Evolutionary conservation across 2,797 vertebrate species (phyloP).

Genomic region (Cyprinella venusta): DNA sequence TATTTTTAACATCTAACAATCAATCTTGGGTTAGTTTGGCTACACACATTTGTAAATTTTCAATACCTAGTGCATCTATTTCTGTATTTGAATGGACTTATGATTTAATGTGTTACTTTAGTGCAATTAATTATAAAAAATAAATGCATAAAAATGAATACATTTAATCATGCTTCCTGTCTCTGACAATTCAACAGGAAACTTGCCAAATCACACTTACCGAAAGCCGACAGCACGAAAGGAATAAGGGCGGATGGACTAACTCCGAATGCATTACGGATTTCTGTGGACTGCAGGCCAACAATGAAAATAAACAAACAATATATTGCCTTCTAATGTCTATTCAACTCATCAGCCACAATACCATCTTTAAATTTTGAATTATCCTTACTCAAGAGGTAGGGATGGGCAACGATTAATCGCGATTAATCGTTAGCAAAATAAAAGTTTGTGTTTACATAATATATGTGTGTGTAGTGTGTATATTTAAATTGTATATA

Average conservation of each 20-base stretch:
- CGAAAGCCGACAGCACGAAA: neutral
- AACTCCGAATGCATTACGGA: neutral
- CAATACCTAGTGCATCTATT: neutral
- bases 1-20: conserved; percentile 15
- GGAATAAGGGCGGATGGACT: neutral
- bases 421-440: too few relatives aligned
- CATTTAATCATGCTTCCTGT: neutral
- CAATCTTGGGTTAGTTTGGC: neutral
- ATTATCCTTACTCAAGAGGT: neutral
- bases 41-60: neutral
- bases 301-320: neutral
- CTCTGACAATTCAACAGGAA: neutral
- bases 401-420: too few relatives aligned
- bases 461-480: too few relatives aligned
- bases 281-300: neutral
- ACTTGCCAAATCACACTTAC: conserved; percentile 13
- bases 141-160: neutral
- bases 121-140: neutral
- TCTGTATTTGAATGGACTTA: neutral
- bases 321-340: neutral
- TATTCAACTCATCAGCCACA: neutral
- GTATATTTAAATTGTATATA: too few relatives aligned
- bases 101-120: neutral
- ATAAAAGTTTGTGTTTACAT: too few relatives aligned
- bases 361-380: neutral